Evolutionary conservation across 2,888 invertebrate species (phyloP), one percentile per base, ranked within the genome.

Genomic region (Drosophila neutralis): DNA sequence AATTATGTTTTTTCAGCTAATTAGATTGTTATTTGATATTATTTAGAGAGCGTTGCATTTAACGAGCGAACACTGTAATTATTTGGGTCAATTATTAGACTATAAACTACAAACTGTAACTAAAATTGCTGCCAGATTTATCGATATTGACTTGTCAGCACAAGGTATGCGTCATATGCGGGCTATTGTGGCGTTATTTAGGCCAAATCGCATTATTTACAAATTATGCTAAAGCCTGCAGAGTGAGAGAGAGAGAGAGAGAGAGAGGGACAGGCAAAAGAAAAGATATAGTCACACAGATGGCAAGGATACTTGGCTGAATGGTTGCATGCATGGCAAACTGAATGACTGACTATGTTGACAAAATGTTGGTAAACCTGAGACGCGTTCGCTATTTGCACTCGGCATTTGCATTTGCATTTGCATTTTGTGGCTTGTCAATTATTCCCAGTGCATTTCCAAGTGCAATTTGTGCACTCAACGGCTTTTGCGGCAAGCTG

Each of bases 381-480:
- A 36, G n/a, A 10, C 51, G 53, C 48, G 45, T 31, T 33, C 11
- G 31, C n/a, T 56, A 48, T 56, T 69, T 74, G 65, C 53, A 45
- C 58, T 33, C 11, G 31, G 15, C 45, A 56, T 59, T 69, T 74
- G 59, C 48, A 49, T 54, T 81, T 70, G 62, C 48, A 49, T 54
- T 81, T 73, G 38, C 65, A 40, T 73, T 73, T 70, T 69, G 61
- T 40, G 62, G 65, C 49, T 69, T 60, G 65, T 68, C 69, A 78
- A 73, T 67, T 71, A 75, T 75, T 67, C 54, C 42, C 49, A 38
- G 52, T 52, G 51, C 65, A 68, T 68, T 67, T 58, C 56, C 72
- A 71, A 64, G 65, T 81, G 65, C 76, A 65, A 71, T 72, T 80
- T 62, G 64, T 70, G 36, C 68, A 51, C 35, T 35, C 54, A 45